Evolutionary conservation across 92 coral and sea anemone genomes (phyloP).

Genomic region (Epizoanthus ramosus): DNA sequence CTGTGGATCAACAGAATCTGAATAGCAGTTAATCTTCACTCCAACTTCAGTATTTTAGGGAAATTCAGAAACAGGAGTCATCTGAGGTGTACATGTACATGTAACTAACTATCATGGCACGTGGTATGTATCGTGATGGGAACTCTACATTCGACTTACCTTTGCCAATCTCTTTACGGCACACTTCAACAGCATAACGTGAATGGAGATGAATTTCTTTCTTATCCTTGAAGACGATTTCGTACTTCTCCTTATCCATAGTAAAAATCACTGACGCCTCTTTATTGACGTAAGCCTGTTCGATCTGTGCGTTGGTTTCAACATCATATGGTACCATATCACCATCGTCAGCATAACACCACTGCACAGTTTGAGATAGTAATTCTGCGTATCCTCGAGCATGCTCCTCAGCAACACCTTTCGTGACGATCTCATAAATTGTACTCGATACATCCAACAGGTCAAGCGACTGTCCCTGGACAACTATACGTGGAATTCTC

Average conservation of each 20-base stretch:
- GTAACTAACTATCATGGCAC: too few species aligned
- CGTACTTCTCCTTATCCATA: constrained; percentile 33
- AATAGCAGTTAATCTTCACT: too few species aligned
- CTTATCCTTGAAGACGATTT: constrained; percentile 66
- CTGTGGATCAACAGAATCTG: too few species aligned
- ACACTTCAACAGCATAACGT: constrained; percentile 34
- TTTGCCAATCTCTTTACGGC: constrained; percentile 63
- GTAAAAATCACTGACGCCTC: constrained; percentile 39
- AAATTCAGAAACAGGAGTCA: too few species aligned
- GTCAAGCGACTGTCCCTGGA: constrained; percentile 61
- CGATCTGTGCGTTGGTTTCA: constrained; percentile 59
- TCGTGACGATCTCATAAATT: constrained; percentile 47
- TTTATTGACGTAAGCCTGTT: constrained; percentile 57
- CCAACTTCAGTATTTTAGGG: too few species aligned
- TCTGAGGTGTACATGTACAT: too few species aligned
- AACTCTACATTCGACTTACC: constrained; percentile 44
- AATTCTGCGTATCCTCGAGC: constrained; percentile 60
- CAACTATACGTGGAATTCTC: constrained; percentile 46
- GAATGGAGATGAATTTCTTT: constrained; percentile 57
- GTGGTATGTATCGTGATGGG: not conserved
- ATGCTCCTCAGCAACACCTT: constrained; percentile 58
- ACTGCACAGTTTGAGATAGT: constrained; percentile 63
- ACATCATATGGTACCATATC: constrained; percentile 49
- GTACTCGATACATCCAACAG: constrained; percentile 31
- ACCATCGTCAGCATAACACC: constrained; percentile 50